Conservation (phyloP, 2,113 vertebrate species). For the Galbula dea region DNA sequence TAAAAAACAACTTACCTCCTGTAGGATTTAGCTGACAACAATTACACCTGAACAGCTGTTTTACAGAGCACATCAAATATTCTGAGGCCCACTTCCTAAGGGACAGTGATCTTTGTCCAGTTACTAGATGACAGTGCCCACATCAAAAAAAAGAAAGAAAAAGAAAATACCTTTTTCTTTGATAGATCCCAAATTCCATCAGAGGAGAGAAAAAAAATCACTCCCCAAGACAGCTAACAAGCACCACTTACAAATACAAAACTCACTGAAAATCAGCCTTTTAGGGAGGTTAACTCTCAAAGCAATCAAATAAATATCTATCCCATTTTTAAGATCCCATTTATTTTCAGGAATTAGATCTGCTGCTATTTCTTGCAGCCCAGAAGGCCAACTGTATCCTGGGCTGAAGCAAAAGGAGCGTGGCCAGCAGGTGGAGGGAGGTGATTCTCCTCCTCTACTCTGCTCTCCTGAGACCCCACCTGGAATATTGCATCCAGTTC, state of each 20-base stretch:
- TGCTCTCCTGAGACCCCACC: too few relatives aligned
- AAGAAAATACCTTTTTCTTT: neutral
- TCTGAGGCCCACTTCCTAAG: neutral
- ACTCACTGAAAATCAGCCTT: neutral
- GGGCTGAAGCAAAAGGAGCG: too few relatives aligned
- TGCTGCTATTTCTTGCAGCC: too few relatives aligned
- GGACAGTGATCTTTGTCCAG: neutral
- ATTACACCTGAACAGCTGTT: neutral
- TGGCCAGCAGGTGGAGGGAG: too few relatives aligned
- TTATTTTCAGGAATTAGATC: constrained; percentile 3
- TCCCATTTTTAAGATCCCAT: neutral
- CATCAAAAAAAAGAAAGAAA: neutral
- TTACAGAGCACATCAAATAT: neutral
- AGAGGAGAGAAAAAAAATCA: neutral
- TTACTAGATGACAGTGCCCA: neutral
- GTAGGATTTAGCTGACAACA: neutral
- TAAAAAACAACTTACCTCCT: neutral
- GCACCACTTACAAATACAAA: neutral
- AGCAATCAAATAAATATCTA: constrained; percentile 20
- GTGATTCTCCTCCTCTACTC: too few relatives aligned
- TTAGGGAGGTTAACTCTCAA: neutral
- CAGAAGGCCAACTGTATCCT: too few relatives aligned
- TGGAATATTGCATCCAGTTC: too few relatives aligned
- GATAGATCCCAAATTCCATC: neutral
- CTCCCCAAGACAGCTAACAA: neutral